phyloP scores from a whole-genome alignment of 1,140 invertebrate genomes.

The Drosophila obscura region DNA sequence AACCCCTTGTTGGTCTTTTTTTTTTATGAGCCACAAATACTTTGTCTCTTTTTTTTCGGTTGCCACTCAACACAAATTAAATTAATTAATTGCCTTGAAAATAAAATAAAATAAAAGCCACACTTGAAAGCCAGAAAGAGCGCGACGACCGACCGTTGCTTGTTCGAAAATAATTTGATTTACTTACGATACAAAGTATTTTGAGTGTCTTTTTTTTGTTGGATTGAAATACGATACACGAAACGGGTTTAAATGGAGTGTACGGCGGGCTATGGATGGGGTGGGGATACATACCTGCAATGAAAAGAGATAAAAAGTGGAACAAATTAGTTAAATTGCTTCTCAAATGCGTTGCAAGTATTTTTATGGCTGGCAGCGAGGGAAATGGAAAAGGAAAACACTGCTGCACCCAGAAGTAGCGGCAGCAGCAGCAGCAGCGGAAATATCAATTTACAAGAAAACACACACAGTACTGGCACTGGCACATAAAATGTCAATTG shows the following conservation, averaged over 20 bases:
- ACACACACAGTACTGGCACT: slow-evolving; percentile 2
- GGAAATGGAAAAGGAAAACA: too few relatives aligned
- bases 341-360: slow-evolving; percentile 29
- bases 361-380: slow-evolving; percentile 10
- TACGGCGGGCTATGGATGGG: too few relatives aligned
- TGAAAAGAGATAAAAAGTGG: slow-evolving; percentile 22
- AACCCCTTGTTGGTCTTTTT: slow-evolving; percentile 52
- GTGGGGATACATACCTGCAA: slow-evolving; percentile 37
- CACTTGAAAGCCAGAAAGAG: too few relatives aligned
- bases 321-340: slow-evolving; percentile 55
- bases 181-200: slow-evolving; percentile 30
- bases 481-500: slow-evolving; percentile 51
- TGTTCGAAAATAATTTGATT: slow-evolving; percentile 30
- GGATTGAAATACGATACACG: not conserved
- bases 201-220: not conserved
- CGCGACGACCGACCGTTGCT: too few relatives aligned
- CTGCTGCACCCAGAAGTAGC: slow-evolving; percentile 18
- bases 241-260: too few relatives aligned
- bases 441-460: slow-evolving; percentile 66
- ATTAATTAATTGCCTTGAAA: slow-evolving; percentile 58
- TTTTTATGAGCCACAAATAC: slow-evolving; percentile 55
- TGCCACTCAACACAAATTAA: slow-evolving; percentile 40
- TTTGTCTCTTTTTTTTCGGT: slow-evolving; percentile 15
- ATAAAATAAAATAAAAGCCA: slow-evolving; percentile 16
- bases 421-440: slow-evolving; percentile 10